phyloP scores from a whole-genome alignment of 2,113 vertebrate species.

The Parus major region DNA sequence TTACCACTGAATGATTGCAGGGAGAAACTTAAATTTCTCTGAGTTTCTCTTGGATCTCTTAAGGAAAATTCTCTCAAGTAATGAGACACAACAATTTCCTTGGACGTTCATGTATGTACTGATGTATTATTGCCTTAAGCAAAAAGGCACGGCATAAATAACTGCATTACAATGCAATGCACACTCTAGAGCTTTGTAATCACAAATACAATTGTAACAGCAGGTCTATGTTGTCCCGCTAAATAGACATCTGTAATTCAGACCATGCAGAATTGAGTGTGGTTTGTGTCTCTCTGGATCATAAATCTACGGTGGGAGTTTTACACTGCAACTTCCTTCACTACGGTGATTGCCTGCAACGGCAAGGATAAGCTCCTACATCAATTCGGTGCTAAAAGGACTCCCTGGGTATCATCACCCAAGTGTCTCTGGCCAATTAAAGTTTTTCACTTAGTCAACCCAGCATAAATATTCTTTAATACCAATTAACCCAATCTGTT shows the following conservation, averaged over 20 bases:
- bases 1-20: background rate
- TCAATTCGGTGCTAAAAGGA: constrained; percentile 46
- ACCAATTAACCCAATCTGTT: constrained; percentile 51
- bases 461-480: constrained; percentile 67
- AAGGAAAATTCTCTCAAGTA: background rate
- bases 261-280: constrained; percentile 62
- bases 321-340: background rate
- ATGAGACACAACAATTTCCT: background rate
- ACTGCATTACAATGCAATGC: constrained; percentile 53
- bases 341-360: background rate
- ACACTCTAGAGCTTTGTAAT: constrained; percentile 31
- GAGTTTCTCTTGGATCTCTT: background rate
- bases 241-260: constrained; percentile 77
- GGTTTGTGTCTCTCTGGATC: constrained; percentile 46
- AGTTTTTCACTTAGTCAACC: constrained; percentile 61
- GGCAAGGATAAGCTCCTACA: constrained; percentile 32
- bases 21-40: background rate
- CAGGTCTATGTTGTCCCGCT: constrained; percentile 55
- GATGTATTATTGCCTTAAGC: constrained; percentile 5
- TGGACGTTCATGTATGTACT: background rate
- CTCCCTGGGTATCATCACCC: constrained; percentile 29
- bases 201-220: constrained; percentile 52
- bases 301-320: constrained; percentile 67
- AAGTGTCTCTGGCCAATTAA: constrained; percentile 57
- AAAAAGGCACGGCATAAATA: constrained; percentile 37